Base-by-base conservation (phyloP, 1,140 invertebrate genomes). In the Calycopis cecrops region DNA sequence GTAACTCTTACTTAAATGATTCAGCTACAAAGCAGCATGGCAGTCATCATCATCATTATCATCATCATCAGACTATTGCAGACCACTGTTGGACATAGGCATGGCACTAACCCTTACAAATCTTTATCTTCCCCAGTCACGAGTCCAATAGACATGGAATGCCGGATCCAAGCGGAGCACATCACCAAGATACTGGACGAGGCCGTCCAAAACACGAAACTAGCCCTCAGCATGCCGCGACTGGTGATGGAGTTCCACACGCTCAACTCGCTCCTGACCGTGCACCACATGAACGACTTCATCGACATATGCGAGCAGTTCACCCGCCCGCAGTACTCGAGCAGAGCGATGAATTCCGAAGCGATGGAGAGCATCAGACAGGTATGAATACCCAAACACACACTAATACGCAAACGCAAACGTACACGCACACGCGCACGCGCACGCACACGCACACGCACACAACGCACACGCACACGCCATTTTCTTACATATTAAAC, bases 131-230 rank as follows among this genome's bases (percentile, higher is more conserved):
- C 66, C 68, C 8, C 60, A 87, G 84, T 62, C 11, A 66, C 79
- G 0, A 84, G 84, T 4, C 84, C 84, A 6, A 76, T 88, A 38
- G 86, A 88, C 57, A 51, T 88, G 57, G 86, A 88, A 69, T 85
- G 84, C 21, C 71, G 81, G 52, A 88, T 88, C 28, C 86, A 88
- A 73, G 74, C 77, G 3, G 86, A 88, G 55, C 67, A 86, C 9
- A 85, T 88, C 44, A 83, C 77, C 0, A 82, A 85, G 51, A 88
- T 88, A 35, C 50, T 88, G 6, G 77, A 81, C 55, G 86, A 87
- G 52, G 69, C 74, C 0, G 71, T 88, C 10, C 79, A 78, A 54
- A 88, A 85, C 57, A 81, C 79, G 6, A 87, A 81, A 56, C 55
- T 88, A 10, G 72, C 78, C 16, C 57, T 88, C 1, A 86, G 81